Conservation (phyloP, 2,888 invertebrate species). For the Pilophorus perplexus region DNA sequence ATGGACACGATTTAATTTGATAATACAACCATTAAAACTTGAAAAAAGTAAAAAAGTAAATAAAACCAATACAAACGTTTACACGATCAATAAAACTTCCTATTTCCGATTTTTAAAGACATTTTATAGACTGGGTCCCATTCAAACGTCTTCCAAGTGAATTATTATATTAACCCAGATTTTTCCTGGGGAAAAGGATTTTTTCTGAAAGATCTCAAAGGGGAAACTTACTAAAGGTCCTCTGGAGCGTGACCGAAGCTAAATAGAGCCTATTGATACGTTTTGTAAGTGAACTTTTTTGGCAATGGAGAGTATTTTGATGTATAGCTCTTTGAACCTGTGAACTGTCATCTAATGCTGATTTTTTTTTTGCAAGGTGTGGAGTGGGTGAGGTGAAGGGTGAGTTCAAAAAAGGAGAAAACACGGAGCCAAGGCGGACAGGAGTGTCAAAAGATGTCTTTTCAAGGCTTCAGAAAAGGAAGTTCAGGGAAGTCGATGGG, state of each 20-base stretch:
- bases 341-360: conserved; percentile 22
- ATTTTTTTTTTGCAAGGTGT: conserved; percentile 14
- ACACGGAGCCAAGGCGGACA: neutral
- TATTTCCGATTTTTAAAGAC: neutral
- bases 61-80: too few relatives aligned
- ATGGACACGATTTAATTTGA: too few relatives aligned
- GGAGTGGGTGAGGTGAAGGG: neutral
- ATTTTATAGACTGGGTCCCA: neutral
- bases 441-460: conserved; percentile 35
- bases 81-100: too few relatives aligned
- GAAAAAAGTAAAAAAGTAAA: too few relatives aligned
- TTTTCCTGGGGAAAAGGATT: conserved; percentile 12
- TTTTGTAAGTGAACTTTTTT: conserved; percentile 19
- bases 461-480: conserved; percentile 31
- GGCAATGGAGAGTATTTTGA: neutral
- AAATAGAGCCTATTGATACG: conserved; percentile 11
- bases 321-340: neutral
- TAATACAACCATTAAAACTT: too few relatives aligned
- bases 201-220: conserved; percentile 14
- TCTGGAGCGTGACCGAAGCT: neutral
- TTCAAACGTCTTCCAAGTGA: neutral
- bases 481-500: conserved; percentile 49
- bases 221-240: conserved; percentile 3
- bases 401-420: neutral
- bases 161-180: conserved; percentile 16